These are phyloP conservation scores for Acleris emargana DNA, from an alignment of 2,888 invertebrate genomes.

Conservation along the genomic window DNA sequence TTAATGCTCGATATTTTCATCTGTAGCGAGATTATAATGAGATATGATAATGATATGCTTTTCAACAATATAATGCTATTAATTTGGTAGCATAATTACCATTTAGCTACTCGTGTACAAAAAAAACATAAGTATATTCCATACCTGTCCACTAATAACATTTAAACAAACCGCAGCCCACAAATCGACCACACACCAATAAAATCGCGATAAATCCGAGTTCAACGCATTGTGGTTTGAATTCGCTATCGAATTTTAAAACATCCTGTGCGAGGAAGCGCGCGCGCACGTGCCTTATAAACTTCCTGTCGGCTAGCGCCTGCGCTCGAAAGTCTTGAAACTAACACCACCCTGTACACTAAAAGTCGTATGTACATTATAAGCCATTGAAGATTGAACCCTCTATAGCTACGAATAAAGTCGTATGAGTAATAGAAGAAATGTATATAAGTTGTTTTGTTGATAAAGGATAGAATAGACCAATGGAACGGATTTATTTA, in stretches of 20 bases:
- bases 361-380: too few relatives aligned
- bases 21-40: too few relatives aligned
- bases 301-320: conserved; percentile 65
- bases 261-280: conserved; percentile 78
- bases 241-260: conserved; percentile 68
- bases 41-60: too few relatives aligned
- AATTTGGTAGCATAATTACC: too few relatives aligned
- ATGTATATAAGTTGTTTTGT: too few relatives aligned
- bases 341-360: too few relatives aligned
- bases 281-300: conserved; percentile 73
- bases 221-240: conserved; percentile 47
- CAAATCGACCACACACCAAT: conserved; percentile 41
- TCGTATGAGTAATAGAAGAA: too few relatives aligned
- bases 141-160: conserved; percentile 39
- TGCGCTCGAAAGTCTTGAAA: conserved; percentile 24
- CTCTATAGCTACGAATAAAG: too few relatives aligned
- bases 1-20: too few relatives aligned
- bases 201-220: conserved; percentile 44
- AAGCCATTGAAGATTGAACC: too few relatives aligned
- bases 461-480: conserved; percentile 2
- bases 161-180: conserved; percentile 41
- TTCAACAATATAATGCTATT: too few relatives aligned
- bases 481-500: conserved; percentile 25
- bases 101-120: background rate
- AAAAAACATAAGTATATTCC: conserved; percentile 27